These are phyloP conservation scores for Leptoclinus maculatus DNA, from an alignment of 2,797 vertebrate species.

Conservation along the genomic window DNA sequence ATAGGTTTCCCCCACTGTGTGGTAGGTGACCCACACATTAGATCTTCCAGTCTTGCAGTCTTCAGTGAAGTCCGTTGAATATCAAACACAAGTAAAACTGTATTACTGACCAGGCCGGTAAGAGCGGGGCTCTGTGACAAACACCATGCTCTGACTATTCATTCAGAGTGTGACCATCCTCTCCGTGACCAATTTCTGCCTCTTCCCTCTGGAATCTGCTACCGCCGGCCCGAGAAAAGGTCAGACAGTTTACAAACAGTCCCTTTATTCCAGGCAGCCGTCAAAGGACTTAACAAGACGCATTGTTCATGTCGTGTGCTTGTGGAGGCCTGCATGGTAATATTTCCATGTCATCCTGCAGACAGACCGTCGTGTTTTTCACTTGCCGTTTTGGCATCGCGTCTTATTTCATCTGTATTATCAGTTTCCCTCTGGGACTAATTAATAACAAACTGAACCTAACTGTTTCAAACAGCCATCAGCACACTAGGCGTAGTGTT, in stretches of 20 bases:
- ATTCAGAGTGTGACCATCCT: slow-evolving; percentile 40
- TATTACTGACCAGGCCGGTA: slow-evolving; percentile 8
- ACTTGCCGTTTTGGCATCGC: not conserved
- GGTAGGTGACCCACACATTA: not conserved
- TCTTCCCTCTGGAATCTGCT: slow-evolving; percentile 43
- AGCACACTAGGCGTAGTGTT: not conserved
- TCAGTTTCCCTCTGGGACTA: not conserved
- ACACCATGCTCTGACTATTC: slow-evolving; percentile 29
- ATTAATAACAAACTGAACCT: slow-evolving; percentile 10
- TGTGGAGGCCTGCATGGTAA: slow-evolving; percentile 1
- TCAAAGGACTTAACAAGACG: slow-evolving; percentile 22
- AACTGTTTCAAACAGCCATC: not conserved
- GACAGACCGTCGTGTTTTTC: not conserved
- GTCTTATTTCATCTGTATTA: not conserved
- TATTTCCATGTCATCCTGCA: not conserved
- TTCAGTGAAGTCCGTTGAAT: slow-evolving; percentile 10
- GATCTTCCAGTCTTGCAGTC: not conserved
- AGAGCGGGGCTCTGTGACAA: slow-evolving; percentile 37
- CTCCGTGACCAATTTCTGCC: slow-evolving; percentile 30
- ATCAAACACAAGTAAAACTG: slow-evolving; percentile 30
- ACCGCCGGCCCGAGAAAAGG: slow-evolving; percentile 30
- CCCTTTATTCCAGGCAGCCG: slow-evolving; percentile 26
- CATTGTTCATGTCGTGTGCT: slow-evolving; percentile 40
- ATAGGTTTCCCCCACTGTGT: not conserved
- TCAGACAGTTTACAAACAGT: slow-evolving; percentile 46